phyloP scores from a whole-genome alignment of 2,113 vertebrate genomes.

The Sialia sialis region DNA sequence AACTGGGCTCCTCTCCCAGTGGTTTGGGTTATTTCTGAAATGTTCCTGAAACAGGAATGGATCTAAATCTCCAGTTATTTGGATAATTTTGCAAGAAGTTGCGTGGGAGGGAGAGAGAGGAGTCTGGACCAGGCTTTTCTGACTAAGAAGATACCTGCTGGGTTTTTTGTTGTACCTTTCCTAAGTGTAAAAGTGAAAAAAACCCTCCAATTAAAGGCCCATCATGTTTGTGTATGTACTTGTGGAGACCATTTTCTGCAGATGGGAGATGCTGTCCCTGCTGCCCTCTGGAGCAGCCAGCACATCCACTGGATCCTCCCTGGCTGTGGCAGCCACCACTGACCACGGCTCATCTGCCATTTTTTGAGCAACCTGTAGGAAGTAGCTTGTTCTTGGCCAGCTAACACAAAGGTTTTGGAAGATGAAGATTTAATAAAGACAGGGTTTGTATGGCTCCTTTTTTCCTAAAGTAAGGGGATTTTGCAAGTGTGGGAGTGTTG shows the following conservation, averaged over 20 bases:
- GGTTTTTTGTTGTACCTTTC: background rate
- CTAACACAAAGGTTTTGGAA: background rate
- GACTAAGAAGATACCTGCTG: background rate
- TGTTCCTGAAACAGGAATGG: background rate
- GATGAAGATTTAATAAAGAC: conserved; percentile 1
- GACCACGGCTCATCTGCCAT: background rate
- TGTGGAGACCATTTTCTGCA: background rate
- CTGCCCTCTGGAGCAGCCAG: background rate
- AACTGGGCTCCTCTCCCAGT: background rate
- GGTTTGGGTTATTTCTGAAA: background rate
- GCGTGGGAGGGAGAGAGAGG: background rate
- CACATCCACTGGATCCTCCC: background rate
- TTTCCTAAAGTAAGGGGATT: background rate
- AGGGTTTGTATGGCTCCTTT: background rate
- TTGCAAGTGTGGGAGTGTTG: background rate
- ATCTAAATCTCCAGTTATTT: background rate
- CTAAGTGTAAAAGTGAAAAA: background rate
- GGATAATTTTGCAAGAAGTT: background rate
- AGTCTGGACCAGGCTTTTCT: background rate
- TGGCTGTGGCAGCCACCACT: background rate
- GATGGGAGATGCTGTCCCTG: background rate
- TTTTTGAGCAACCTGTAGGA: background rate
- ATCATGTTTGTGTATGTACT: background rate
- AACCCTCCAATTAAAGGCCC: background rate
- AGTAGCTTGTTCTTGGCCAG: background rate